A percentile compares a stretch with the other conserved stretches of the same genome.
phyloP scores from a whole-genome alignment of 2,797 vertebrate species.

The Scarus forsteni region DNA sequence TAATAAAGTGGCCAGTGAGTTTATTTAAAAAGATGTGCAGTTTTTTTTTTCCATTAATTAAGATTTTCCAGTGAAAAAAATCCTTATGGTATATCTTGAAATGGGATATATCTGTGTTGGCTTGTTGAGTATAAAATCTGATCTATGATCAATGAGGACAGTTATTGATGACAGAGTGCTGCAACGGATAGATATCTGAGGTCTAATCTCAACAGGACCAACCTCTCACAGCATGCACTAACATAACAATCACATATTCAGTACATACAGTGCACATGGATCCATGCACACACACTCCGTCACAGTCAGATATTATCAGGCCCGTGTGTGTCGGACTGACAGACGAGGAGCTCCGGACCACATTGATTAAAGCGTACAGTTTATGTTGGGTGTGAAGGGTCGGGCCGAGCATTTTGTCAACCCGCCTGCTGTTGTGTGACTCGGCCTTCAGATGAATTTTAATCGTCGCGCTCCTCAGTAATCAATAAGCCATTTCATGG shows the following conservation, averaged over 20 bases:
- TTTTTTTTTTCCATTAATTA: too few species aligned
- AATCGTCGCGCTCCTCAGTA: constrained; percentile 45
- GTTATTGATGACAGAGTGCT: constrained; percentile 29
- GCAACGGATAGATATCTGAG: constrained; percentile 38
- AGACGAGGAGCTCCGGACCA: constrained; percentile 24
- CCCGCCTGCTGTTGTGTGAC: constrained; percentile 27
- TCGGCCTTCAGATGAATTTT: constrained; percentile 59
- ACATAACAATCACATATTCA: constrained; percentile 3
- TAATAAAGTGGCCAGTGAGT: too few species aligned
- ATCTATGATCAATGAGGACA: constrained; percentile 18
- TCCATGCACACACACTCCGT: constrained; percentile 11
- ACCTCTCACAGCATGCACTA: constrained; percentile 1
- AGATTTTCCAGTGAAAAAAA: too few species aligned
- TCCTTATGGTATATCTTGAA: too few species aligned
- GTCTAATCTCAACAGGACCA: constrained; percentile 53
- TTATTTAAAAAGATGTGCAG: too few species aligned
- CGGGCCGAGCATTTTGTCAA: constrained; percentile 26
- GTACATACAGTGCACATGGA: constrained; percentile 1
- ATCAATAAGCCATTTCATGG: constrained; percentile 77
- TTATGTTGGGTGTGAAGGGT: constrained; percentile 39
- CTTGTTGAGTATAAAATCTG: background rate
- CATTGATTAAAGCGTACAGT: constrained; percentile 59
- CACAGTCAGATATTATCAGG: constrained; percentile 14
- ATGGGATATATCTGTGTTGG: background rate
- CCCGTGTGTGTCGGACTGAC: constrained; percentile 13